Evolutionary conservation across 2,113 vertebrate species (phyloP).

Genomic region (Physeter macrocephalus): DNA sequence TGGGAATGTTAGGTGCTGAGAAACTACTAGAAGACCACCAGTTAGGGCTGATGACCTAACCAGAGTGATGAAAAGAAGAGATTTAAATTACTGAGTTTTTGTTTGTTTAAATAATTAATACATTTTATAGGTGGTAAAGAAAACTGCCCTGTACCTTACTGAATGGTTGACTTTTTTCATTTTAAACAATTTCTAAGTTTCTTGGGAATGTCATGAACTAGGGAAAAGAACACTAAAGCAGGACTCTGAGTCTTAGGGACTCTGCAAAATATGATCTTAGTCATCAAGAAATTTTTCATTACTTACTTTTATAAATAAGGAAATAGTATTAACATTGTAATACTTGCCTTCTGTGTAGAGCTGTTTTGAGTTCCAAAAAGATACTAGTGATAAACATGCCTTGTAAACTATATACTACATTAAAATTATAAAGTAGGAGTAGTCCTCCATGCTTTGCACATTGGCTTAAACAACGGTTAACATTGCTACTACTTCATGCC

Average conservation of each 20-base stretch:
- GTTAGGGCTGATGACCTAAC: background rate
- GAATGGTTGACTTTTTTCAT: background rate
- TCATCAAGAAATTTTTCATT: background rate
- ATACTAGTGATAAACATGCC: background rate
- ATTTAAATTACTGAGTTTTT: background rate
- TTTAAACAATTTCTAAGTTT: background rate
- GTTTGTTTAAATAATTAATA: background rate
- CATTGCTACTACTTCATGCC: constrained; percentile 33
- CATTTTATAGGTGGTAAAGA: background rate
- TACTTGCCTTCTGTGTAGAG: background rate
- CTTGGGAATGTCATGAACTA: background rate
- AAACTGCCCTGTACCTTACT: background rate
- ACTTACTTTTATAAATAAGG: background rate
- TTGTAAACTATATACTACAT: constrained; percentile 35
- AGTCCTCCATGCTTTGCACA: constrained; percentile 38
- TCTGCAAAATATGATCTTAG: background rate
- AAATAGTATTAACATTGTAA: background rate
- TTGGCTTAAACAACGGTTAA: constrained; percentile 40
- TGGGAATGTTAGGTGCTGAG: background rate
- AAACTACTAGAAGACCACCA: background rate
- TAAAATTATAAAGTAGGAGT: constrained; percentile 43
- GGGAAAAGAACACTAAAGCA: background rate
- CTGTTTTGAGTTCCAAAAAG: background rate
- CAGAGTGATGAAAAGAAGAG: background rate
- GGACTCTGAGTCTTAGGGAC: background rate